Evolutionary conservation across 2,113 vertebrate genomes (phyloP), one percentile per base, ranked within the genome.

Genomic region (Chrysemys picta): DNA sequence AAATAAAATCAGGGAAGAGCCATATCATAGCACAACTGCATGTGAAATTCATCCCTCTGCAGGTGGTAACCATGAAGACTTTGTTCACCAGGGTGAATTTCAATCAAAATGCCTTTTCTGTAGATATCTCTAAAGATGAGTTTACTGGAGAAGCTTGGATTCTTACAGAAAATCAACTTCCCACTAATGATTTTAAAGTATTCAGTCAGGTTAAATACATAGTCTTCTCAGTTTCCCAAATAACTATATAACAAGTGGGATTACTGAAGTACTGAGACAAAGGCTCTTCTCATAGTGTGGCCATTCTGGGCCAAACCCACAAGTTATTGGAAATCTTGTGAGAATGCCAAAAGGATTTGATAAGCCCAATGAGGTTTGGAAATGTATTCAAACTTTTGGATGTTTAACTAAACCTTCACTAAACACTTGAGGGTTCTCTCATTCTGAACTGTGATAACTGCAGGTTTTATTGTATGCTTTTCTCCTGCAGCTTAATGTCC

Each of bases 401-500:
- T 75, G 96, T 96, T 97, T 97, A 97, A 97, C 96, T 97, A 97
- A 97, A 97, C 96, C 94, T 93, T 94, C 89, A 42, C 42, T 42
- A 93, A 90, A 96, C 97, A 96, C 96, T 96, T 93, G 96, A 94
- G 95, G 91, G 94, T 97, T 96, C 93, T 91, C 95, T 93, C 91
- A 95, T 90, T 96, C 94, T 93, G 95, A 97, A 89, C 89, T 89
- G 93, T 82, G 94, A 94, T 96, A 96, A 95, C 88, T 91, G 93
- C 89, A 96, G 94, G 93, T 96, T 97, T 96, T 97, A 97, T 96
- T 97, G 95, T 96, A 93, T 96, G 96, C 92, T 94, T 97, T 96
- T 96, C 95, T 97, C 96, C 95, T 96, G 96, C 96, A 97, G 97
- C 97, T 97, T 97, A 97, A 97, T 97, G 95, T 97, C 96, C 93